These are phyloP conservation scores for Neosilurus mollespiculum DNA, from an alignment of 2,797 vertebrate genomes.

Conservation along the genomic window DNA sequence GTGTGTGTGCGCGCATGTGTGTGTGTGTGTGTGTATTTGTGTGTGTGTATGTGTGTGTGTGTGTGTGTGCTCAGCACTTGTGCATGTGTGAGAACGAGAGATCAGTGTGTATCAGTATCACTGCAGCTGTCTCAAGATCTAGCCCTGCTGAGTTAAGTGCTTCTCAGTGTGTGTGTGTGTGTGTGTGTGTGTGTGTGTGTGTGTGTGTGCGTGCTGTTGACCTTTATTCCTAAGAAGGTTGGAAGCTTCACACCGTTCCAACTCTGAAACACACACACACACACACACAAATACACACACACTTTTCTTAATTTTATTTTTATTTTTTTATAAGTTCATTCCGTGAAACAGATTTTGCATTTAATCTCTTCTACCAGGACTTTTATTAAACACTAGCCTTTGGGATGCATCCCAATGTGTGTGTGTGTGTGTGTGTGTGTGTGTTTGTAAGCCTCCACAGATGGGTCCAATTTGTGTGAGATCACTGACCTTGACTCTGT, in stretches of 20 bases:
- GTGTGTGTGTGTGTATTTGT: neutral
- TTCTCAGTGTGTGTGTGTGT: slow-evolving; percentile 30
- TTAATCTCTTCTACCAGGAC: too few species aligned
- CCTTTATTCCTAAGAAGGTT: slow-evolving; percentile 2
- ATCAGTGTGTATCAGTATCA: slow-evolving; percentile 17
- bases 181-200: slow-evolving; percentile 15
- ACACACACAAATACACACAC: slow-evolving; percentile 17
- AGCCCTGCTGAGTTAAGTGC: slow-evolving; percentile 39
- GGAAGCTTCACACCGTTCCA: neutral
- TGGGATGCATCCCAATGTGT: neutral
- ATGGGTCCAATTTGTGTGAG: slow-evolving; percentile 47
- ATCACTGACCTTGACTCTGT: slow-evolving; percentile 48
- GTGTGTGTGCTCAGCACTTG: neutral
- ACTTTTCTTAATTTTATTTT: neutral
- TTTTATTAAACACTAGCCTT: neutral
- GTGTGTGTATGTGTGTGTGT: slow-evolving; percentile 7
- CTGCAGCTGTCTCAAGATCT: slow-evolving; percentile 2
- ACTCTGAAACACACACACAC: neutral
- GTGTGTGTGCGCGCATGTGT: slow-evolving; percentile 1
- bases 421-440: slow-evolving; percentile 23
- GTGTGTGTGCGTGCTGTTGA: slow-evolving; percentile 18
- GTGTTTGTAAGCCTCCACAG: slow-evolving; percentile 20
- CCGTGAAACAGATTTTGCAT: too few species aligned
- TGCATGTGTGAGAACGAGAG: neutral
- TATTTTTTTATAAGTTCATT: too few species aligned